Conservation (phyloP, 2,797 vertebrate genomes). For the Cryptoprocta ferox region DNA sequence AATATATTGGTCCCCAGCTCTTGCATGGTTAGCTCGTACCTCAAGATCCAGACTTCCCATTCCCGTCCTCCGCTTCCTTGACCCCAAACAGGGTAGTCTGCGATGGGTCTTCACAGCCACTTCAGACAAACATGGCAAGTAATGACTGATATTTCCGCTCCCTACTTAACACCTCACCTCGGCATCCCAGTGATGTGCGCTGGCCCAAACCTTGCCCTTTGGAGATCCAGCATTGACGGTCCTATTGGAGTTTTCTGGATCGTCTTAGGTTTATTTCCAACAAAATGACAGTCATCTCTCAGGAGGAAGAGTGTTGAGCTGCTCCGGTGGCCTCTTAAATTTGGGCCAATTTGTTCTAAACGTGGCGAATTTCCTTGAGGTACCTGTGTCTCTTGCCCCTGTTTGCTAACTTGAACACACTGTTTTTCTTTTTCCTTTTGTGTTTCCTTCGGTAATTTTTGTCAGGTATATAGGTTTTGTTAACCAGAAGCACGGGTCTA, state of each 20-base stretch:
- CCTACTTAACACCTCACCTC: accelerated
- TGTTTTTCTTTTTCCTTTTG: background rate
- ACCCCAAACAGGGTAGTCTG: background rate
- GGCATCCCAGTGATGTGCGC: accelerated
- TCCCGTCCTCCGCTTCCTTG: background rate
- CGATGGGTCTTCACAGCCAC: too few relatives aligned
- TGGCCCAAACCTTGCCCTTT: too few relatives aligned
- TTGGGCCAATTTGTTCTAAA: background rate
- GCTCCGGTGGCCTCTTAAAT: background rate
- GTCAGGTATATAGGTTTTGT: too few relatives aligned
- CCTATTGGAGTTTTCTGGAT: background rate
- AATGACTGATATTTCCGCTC: accelerated
- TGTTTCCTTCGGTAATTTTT: background rate
- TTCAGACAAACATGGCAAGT: background rate
- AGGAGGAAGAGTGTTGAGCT: too few relatives aligned
- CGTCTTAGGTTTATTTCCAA: accelerated
- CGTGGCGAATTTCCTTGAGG: background rate
- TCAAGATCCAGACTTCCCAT: background rate
- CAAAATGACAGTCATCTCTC: accelerated
- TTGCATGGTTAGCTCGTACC: background rate
- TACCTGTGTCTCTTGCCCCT: background rate
- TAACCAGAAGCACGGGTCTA: background rate
- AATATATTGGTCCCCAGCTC: accelerated
- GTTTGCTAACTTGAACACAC: accelerated
- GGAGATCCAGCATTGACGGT: too few relatives aligned